phyloP scores from a whole-genome alignment of 2,888 invertebrate species.

The Ochropleura leucogaster region DNA sequence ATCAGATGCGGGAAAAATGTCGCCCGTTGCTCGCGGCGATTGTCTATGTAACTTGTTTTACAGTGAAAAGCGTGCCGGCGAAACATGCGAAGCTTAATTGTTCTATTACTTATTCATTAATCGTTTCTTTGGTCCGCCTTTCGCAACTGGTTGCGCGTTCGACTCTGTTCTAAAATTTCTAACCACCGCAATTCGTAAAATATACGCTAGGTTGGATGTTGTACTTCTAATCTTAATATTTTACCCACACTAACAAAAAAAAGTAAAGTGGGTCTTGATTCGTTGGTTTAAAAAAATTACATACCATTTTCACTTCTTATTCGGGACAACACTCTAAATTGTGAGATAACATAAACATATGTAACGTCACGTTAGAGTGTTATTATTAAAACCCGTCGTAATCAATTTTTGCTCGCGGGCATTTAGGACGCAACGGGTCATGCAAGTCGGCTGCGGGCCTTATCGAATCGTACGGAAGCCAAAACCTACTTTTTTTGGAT shows the following conservation, averaged over 20 bases:
- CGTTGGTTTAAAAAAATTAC: not conserved
- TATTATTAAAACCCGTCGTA: slow-evolving; percentile 20
- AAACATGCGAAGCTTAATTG: slow-evolving; percentile 37
- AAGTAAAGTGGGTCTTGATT: not conserved
- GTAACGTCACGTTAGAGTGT: slow-evolving; percentile 5
- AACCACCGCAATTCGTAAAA: not conserved
- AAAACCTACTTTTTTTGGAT: slow-evolving; percentile 41
- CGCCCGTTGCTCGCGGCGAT: slow-evolving; percentile 18
- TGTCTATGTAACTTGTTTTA: slow-evolving; percentile 27
- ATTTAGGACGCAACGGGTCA: slow-evolving; percentile 21
- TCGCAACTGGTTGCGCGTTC: not conserved
- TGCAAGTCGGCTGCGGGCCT: slow-evolving; percentile 26
- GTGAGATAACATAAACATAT: not conserved
- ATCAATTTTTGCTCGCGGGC: not conserved
- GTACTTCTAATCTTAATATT: not conserved
- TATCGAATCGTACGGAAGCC: slow-evolving; percentile 45
- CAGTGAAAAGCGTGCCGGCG: slow-evolving; percentile 40
- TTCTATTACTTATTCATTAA: slow-evolving; percentile 35
- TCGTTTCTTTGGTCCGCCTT: slow-evolving; percentile 13
- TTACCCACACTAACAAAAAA: not conserved
- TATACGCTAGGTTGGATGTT: not conserved
- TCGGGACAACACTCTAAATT: not conserved
- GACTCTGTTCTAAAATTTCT: not conserved
- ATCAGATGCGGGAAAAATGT: slow-evolving; percentile 26
- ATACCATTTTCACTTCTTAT: not conserved